Evolutionary conservation across 2,888 invertebrate genomes (phyloP).

Genomic region (Cataglyphis livida): DNA sequence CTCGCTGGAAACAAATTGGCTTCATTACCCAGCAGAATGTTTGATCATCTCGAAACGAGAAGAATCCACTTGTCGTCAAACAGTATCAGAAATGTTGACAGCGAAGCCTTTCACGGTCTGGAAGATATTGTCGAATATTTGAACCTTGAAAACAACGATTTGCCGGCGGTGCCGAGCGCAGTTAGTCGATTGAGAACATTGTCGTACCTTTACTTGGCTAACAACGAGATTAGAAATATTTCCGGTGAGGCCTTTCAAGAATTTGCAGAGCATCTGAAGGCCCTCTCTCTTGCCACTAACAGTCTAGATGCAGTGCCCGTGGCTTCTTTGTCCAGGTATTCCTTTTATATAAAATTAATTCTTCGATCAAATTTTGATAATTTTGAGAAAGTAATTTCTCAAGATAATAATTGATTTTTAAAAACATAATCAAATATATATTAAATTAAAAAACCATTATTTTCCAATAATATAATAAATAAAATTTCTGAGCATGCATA

Average conservation of each 20-base stretch:
- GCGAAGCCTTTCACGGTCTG: slow-evolving; percentile 91
- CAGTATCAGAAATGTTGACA: slow-evolving; percentile 89
- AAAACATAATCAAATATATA: background rate
- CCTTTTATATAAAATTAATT: background rate
- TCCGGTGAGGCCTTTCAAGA: slow-evolving; percentile 88
- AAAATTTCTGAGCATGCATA: background rate
- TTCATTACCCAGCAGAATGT: slow-evolving; percentile 89
- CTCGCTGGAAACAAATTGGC: slow-evolving; percentile 93
- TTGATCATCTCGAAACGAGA: slow-evolving; percentile 90
- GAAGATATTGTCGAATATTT: slow-evolving; percentile 92
- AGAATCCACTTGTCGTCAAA: slow-evolving; percentile 94
- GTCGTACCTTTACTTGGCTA: slow-evolving; percentile 93
- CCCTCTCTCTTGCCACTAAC: slow-evolving; percentile 93
- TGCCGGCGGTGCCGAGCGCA: slow-evolving; percentile 90
- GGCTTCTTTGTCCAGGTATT: slow-evolving; percentile 87
- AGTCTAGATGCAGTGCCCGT: slow-evolving; percentile 91
- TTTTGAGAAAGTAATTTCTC: background rate
- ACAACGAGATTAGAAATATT: slow-evolving; percentile 90
- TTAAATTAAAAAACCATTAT: background rate
- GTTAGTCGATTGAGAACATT: slow-evolving; percentile 89
- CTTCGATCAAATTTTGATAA: background rate
- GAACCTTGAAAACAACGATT: slow-evolving; percentile 93
- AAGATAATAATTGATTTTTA: background rate
- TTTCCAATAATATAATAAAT: background rate
- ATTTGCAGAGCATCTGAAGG: slow-evolving; percentile 89